Evolutionary conservation across 2,888 invertebrate genomes (phyloP).

Genomic region (Lamproptera curius): DNA sequence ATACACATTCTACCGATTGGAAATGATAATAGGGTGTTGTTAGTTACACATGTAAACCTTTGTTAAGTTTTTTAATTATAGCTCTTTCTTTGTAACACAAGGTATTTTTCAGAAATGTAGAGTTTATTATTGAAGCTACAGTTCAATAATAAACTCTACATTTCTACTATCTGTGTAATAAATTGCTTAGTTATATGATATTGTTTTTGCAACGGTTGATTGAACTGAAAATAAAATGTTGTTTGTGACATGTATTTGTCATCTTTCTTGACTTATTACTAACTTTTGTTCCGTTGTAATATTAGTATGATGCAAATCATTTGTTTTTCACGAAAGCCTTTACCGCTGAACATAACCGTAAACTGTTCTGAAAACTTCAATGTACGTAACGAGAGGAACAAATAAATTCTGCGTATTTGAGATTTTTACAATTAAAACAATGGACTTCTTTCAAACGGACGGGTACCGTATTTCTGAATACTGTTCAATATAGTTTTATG

Average conservation of each 20-base stretch:
- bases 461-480: conserved; percentile 1
- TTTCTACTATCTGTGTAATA: too few relatives aligned
- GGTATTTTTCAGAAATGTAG: too few relatives aligned
- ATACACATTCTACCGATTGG: too few relatives aligned
- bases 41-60: not conserved
- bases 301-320: not conserved
- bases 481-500: too few relatives aligned
- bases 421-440: conserved; percentile 2
- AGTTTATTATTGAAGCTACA: too few relatives aligned
- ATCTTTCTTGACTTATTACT: conserved; percentile 24
- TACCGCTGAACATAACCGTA: conserved; percentile 8
- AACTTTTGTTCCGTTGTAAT: conserved; percentile 19
- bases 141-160: too few relatives aligned
- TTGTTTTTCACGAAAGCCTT: not conserved
- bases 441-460: conserved; percentile 1
- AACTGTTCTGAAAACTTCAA: conserved; percentile 3
- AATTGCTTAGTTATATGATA: too few relatives aligned
- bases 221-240: too few relatives aligned
- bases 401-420: conserved; percentile 9
- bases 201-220: too few relatives aligned
- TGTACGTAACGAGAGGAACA: conserved; percentile 1
- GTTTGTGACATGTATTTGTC: conserved; percentile 46
- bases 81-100: too few relatives aligned
- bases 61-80: conserved; percentile 28
- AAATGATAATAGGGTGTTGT: too few relatives aligned